Evolutionary conservation across 2,888 invertebrate genomes (phyloP), one percentile per base, ranked within the genome.

Genomic region (Hydrotaea cyrtoneurina): DNA sequence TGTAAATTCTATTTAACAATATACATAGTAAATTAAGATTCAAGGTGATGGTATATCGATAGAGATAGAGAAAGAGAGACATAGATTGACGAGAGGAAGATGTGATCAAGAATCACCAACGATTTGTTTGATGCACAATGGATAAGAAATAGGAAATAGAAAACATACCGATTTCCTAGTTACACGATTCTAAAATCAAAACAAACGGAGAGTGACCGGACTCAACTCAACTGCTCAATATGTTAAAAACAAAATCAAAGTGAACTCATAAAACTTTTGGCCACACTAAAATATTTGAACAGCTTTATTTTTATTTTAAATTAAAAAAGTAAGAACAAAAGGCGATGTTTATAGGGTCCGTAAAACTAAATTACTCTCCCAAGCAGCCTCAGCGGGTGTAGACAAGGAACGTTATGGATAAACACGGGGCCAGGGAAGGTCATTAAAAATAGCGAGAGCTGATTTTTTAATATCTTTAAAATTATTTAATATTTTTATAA

Each of bases 401-500:
- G 10, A 17, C 17, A 55, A 55, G 55, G 19, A 21, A 2, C n/a
- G 55, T 55, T 23, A 19, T 55, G 23, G 21, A 11, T 55, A 17
- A 21, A 55, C 19, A n/a, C 8, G 31, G 31, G 31, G 31, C 31
- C 31, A 50, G 50, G n/a, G 15, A 2, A 50, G n/a, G 50, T n/a
- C 23, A 55, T 21, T 10, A 21, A 17, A 55, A 55, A 55, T 55
- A 55, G 55, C 55, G 55, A 55, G 55, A 15, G 11, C 55, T 55
- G 55, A 17, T 21, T 19, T 31, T 55, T 55, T 21, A 72, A 79
- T 78, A 76, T 76, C 36, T 46, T 36, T 78, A 66, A 57, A 78
- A 76, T 76, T 76, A 74, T 55, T 75, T 78, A 75, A 23, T 69
- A 21, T 75, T 84, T 55, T 66, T 43, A 75, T 78, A 80, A 71